Evolutionary conservation across 2,797 vertebrate species (phyloP), one percentile per base, ranked within the genome.

Genomic region (Diplodus sargus): DNA sequence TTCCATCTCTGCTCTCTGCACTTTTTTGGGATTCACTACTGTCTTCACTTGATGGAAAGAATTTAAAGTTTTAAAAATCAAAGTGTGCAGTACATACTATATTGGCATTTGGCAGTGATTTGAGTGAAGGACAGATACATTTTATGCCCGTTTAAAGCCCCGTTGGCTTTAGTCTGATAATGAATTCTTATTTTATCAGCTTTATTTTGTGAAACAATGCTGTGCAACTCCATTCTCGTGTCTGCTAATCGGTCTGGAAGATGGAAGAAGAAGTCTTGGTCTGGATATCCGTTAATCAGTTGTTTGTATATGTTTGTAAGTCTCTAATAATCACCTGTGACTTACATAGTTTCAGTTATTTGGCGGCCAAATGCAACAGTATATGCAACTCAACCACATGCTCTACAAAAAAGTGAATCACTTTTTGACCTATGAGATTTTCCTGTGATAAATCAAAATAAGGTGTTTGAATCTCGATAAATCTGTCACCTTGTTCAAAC

Each of bases 1-100:
- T 70, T 60, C 9, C 13, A 39, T 25, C 51, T 79, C 14, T 66
- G 9, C 18, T 64, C 20, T 49, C n/a, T 79, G 15, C 34, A 15
- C n/a, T 22, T 66, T 63, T 53, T 34, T 52, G 0, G n/a, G 14
- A 43, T 49, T 64, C 13, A 30, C 25, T n/a, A 2, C 4, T 56
- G 5, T 68, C n/a, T 8, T 22, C 56, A 15, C 11, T 28, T 45
- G 3, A 66, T 42, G 1, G 51, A 28, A 52, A 57, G 16, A 4
- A 61, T 23, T 30, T 4, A n/a, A 70, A 65, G 20, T 23, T 43
- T 14, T 6, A 39, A 39, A 16, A 54, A 39, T 54, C 0, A 0
- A n/a, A 43, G 1, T 49, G 39, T 39, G 2, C 17, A 48, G 4
- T 30, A 9, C 10, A 64, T 28, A 34, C 8, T 34, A 14, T 28